Conservation (phyloP, 2,797 vertebrate species). For the Valencia hispanica region DNA sequence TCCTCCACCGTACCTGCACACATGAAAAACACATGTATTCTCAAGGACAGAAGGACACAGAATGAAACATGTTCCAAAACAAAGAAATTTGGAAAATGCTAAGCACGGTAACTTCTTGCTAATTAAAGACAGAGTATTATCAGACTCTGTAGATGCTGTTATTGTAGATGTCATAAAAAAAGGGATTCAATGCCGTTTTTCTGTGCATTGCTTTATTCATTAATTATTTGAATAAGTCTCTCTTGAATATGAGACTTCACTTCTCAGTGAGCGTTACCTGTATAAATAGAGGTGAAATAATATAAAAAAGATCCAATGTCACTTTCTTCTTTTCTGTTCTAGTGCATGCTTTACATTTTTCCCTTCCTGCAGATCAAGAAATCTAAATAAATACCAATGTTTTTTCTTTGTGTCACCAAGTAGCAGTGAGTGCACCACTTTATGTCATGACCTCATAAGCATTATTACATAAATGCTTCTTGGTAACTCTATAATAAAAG, state of each 20-base stretch:
- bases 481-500: background rate
- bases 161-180: background rate
- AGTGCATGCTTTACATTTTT: constrained; percentile 17
- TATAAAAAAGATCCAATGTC: constrained; percentile 33
- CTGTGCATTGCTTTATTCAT: too few species aligned
- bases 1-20: constrained; percentile 85
- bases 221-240: background rate
- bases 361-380: constrained; percentile 40
- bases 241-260: background rate
- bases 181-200: too few species aligned
- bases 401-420: constrained; percentile 37
- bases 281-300: background rate
- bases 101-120: background rate
- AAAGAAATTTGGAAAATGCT: background rate
- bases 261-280: background rate
- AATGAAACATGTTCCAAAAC: constrained; percentile 13
- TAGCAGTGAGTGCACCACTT: constrained; percentile 10
- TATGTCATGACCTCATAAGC: constrained; percentile 27
- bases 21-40: constrained; percentile 4
- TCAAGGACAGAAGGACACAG: constrained; percentile 31
- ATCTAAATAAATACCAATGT: constrained; percentile 44
- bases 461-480: constrained; percentile 22
- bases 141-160: background rate
- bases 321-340: constrained; percentile 10
- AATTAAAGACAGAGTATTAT: background rate